These are phyloP conservation scores for Decapterus maruadsi DNA, from an alignment of 2,797 vertebrate species.

Conservation along the genomic window DNA sequence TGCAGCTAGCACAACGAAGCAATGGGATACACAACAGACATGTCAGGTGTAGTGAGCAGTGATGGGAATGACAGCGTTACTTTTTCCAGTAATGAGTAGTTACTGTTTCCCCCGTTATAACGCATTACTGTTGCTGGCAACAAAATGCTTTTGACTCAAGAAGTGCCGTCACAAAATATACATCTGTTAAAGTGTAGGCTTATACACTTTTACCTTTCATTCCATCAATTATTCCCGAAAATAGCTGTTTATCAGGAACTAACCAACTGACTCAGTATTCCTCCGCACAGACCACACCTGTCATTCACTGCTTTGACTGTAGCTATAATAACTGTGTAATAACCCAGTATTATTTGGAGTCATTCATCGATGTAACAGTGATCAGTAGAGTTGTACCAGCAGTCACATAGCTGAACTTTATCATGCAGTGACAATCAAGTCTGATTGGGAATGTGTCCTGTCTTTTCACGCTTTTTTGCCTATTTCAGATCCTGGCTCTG, in stretches of 20 bases:
- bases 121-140: too few species aligned
- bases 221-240: too few species aligned
- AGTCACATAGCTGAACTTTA: background rate
- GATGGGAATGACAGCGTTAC: too few species aligned
- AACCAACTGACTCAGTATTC: background rate
- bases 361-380: background rate
- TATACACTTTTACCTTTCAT: too few species aligned
- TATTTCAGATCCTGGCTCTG: constrained; percentile 57
- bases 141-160: too few species aligned
- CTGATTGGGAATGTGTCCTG: background rate
- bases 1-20: constrained; percentile 18
- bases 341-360: background rate
- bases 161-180: too few species aligned
- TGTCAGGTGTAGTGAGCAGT: too few species aligned
- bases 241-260: too few species aligned
- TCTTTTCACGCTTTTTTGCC: constrained; percentile 26
- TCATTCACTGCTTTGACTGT: background rate
- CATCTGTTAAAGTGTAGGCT: too few species aligned
- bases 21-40: too few species aligned
- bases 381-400: background rate
- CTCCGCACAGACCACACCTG: background rate
- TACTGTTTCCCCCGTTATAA: too few species aligned
- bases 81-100: too few species aligned
- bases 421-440: background rate
- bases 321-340: background rate